Conservation (phyloP, 2,113 vertebrate species). For the Myiagra hebetior region DNA sequence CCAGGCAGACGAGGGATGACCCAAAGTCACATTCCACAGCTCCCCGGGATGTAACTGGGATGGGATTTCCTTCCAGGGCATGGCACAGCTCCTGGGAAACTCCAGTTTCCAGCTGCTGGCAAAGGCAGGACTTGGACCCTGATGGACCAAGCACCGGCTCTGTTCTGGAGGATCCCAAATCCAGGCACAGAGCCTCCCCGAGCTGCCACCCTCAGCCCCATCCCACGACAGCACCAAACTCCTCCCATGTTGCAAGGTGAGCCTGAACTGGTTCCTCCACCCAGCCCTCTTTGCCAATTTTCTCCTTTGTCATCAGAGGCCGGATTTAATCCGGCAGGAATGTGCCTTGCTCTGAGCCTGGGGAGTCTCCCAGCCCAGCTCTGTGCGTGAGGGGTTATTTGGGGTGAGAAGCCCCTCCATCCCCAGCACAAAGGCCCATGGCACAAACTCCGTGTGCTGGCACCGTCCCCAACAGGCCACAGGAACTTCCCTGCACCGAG, state of each 20-base stretch:
- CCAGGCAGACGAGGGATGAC: accelerated
- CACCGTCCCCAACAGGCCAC: background rate
- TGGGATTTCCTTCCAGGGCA: background rate
- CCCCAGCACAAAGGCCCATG: accelerated
- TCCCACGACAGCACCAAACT: background rate
- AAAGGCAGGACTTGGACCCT: accelerated
- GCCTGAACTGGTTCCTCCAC: conserved; percentile 56
- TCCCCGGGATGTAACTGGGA: background rate
- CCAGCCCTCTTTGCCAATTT: conserved; percentile 62
- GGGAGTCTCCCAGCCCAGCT: background rate
- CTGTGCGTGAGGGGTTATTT: accelerated
- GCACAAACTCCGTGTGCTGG: accelerated
- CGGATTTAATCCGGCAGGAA: conserved; percentile 60
- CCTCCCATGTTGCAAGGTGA: conserved; percentile 59
- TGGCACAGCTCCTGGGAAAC: background rate
- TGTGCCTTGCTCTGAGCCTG: background rate
- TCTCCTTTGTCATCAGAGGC: conserved; percentile 56
- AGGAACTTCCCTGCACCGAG: accelerated
- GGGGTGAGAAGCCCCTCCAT: background rate
- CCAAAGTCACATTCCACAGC: background rate
- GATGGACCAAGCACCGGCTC: accelerated
- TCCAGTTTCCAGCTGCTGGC: background rate
- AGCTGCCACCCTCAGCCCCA: background rate
- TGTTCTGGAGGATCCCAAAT: accelerated
- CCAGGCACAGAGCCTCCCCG: background rate